Base-by-base conservation (phyloP, 2,797 vertebrate genomes). In the Pangasius djambal region DNA sequence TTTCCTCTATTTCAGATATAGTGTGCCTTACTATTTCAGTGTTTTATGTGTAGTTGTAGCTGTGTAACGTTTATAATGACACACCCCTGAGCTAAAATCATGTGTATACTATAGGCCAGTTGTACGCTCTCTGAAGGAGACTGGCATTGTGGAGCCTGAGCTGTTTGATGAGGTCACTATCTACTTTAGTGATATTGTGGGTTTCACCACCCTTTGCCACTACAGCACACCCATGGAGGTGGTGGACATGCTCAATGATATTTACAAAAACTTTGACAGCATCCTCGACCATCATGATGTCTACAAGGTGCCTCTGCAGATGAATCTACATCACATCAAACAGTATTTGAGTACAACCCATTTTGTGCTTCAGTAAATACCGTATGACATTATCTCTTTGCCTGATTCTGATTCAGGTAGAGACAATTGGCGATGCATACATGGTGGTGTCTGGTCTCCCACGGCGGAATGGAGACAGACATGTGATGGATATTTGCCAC, bases 141-240 rank as follows among this genome's bases (percentile, higher is more conserved):
- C 97, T 4, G 98, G 98, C 37, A 90, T 93, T 8, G 98, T 99
- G 93, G 96, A 99, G 91, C 97, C 98, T 0, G 98, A 99, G 93
- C 94, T 99, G 28, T 99, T 98, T 88, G 97, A 99, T 92, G 97
- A 98, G 95, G 98, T 99, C 87, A 99, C 97, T 37, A 96, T 99
- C 92, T 99, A 99, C 92, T 99, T 99, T 96, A 99, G 98, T 52
- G 98, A 99, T 95, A 99, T 99, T 28, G 98, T 99, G 86, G 97
- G 98, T 57, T 99, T 99, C 94, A 99, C 98, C 85, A 99, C 98
- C 0, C 96, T 99, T 88, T 99, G 98, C 95, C 98, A 97, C 93
- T 98, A 98, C 94, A 99, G 98, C 96, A 98, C 98, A 0, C 98
- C 98, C 89, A 99, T 99, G 97, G 97, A 99, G 93, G 98, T 99